Evolutionary conservation across 1,140 invertebrate species (phyloP).

Genomic region (Hylyphantes graminicola): DNA sequence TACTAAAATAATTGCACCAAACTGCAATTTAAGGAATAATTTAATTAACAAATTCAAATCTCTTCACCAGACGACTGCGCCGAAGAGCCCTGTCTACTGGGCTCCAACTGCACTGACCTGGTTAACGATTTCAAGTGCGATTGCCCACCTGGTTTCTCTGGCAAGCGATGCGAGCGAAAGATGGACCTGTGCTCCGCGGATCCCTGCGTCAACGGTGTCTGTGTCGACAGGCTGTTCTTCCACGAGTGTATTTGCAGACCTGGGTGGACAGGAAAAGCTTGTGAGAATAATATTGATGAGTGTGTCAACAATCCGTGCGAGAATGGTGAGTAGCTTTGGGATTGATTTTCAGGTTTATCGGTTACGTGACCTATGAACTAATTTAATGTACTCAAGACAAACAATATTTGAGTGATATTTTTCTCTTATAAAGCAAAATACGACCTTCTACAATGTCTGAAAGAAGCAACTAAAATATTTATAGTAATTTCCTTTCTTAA

Average conservation of each 20-base stretch:
- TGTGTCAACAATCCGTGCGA: slow-evolving; percentile 86
- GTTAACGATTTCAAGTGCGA: slow-evolving; percentile 91
- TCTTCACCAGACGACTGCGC: slow-evolving; percentile 85
- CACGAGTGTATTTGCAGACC: slow-evolving; percentile 90
- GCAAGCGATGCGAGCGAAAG: slow-evolving; percentile 96
- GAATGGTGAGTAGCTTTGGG: slow-evolving; percentile 78
- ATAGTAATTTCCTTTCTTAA: no score
- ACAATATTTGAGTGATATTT: no score
- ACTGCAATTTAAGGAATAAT: no score
- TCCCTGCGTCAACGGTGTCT: slow-evolving; percentile 92
- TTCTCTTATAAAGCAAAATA: no score
- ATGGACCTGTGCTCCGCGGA: slow-evolving; percentile 89
- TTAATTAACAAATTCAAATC: no score
- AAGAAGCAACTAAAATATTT: no score
- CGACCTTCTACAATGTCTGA: no score
- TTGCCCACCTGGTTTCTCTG: slow-evolving; percentile 94
- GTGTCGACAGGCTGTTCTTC: slow-evolving; percentile 88
- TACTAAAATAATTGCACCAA: no score
- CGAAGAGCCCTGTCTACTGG: slow-evolving; percentile 91
- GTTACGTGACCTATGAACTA: no score
- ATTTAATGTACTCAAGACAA: no score
- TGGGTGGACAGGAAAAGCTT: slow-evolving; percentile 85
- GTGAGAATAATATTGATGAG: slow-evolving; percentile 92
- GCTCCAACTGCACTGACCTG: slow-evolving; percentile 92
- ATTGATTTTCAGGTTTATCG: no score